A percentile compares a stretch with the other conserved stretches of the same genome.
phyloP scores from a whole-genome alignment of 2,888 invertebrate species.

The Liopterus haemorrhoidalis region DNA sequence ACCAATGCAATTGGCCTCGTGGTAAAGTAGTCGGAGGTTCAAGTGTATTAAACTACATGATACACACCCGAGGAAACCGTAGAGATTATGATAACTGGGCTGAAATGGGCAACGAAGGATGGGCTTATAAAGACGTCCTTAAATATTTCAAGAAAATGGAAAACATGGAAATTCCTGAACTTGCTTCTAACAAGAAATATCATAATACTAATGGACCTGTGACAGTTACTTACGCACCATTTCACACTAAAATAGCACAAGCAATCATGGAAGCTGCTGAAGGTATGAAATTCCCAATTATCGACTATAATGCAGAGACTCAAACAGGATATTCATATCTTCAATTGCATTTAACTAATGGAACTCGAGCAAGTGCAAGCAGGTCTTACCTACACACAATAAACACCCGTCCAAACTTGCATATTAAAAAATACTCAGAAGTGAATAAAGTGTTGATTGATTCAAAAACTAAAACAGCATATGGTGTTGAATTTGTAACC shows the following conservation, averaged over 20 bases:
- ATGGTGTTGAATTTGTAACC: conserved; percentile 47
- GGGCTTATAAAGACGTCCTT: conserved; percentile 68
- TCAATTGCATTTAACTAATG: conserved; percentile 50
- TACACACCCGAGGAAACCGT: conserved; percentile 82
- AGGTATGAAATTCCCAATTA: conserved; percentile 56
- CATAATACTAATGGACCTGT: conserved; percentile 54
- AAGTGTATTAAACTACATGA: conserved; percentile 84
- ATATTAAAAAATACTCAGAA: conserved; percentile 48
- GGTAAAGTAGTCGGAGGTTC: conserved; percentile 80
- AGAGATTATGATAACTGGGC: conserved; percentile 87
- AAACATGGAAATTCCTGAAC: conserved; percentile 77
- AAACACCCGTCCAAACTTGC: conserved; percentile 47
- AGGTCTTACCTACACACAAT: conserved; percentile 50
- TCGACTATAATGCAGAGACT: conserved; percentile 62
- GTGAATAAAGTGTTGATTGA: conserved; percentile 48
- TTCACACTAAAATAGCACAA: conserved; percentile 53
- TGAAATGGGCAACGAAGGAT: conserved; percentile 61
- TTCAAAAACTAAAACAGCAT: conserved; percentile 41
- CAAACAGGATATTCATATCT: conserved; percentile 51
- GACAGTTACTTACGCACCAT: conserved; percentile 53
- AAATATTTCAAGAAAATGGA: conserved; percentile 79
- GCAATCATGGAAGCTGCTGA: conserved; percentile 60
- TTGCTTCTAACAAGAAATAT: conserved; percentile 49
- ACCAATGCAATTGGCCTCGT: conserved; percentile 70
- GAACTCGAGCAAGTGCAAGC: conserved; percentile 48